These are phyloP conservation scores for Forbesichthys agassizii DNA, from an alignment of 2,113 vertebrate genomes.

Conservation along the genomic window DNA sequence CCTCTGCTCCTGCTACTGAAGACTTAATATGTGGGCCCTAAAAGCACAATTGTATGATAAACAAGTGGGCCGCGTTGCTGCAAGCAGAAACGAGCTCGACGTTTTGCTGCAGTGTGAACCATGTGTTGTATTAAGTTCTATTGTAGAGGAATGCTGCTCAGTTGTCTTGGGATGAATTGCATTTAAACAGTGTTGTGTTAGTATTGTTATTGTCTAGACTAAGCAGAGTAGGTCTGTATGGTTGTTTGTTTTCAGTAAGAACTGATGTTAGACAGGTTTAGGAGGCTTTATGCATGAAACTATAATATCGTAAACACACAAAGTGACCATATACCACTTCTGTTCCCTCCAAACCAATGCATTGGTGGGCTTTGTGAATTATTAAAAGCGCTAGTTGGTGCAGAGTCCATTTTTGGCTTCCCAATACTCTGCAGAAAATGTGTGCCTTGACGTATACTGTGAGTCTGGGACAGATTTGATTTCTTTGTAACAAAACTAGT, in stretches of 20 bases:
- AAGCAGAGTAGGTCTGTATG: too few relatives aligned
- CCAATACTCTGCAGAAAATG: neutral
- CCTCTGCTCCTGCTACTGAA: slow-evolving; percentile 25
- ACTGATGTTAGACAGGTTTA: too few relatives aligned
- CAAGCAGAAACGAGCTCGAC: too few relatives aligned
- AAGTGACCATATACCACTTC: neutral
- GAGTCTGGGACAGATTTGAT: slow-evolving; percentile 5
- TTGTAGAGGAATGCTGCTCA: too few relatives aligned
- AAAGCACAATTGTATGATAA: neutral
- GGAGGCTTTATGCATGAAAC: neutral
- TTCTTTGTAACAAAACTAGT: neutral
- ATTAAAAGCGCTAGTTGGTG: slow-evolving; percentile 21
- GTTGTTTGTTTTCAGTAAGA: too few relatives aligned
- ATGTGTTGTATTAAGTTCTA: too few relatives aligned
- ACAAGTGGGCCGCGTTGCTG: too few relatives aligned
- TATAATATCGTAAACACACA: neutral
- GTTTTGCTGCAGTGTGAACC: too few relatives aligned
- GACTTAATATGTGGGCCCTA: slow-evolving; percentile 13
- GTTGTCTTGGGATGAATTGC: too few relatives aligned
- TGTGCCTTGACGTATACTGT: slow-evolving; percentile 12
- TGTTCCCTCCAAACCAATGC: slow-evolving; percentile 15
- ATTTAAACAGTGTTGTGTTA: too few relatives aligned
- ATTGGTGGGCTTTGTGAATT: slow-evolving; percentile 17
- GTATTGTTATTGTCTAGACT: too few relatives aligned
- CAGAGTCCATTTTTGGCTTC: slow-evolving; percentile 22